Base-by-base conservation (phyloP, 2,113 vertebrate species). In the Dendrocopos noguchii region DNA sequence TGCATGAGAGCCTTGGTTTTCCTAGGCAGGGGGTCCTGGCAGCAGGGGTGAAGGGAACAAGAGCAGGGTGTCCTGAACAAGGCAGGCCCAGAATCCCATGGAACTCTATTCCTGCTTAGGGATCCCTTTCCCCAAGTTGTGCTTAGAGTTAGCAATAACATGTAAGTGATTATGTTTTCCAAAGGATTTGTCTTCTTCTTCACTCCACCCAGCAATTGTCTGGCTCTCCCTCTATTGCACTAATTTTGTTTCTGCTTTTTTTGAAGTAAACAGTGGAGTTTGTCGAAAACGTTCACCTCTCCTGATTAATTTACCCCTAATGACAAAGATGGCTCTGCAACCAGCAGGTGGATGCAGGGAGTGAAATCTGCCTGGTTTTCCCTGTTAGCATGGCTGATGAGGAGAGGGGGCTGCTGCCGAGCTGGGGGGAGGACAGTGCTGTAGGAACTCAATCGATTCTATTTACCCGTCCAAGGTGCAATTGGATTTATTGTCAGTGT, bases 401-500 rank as follows among this genome's bases (percentile, higher is more conserved):
- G 81, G 84, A 93, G 93, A 57, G 65, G 72, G 52, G 70, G 63
- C 73, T 52, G 80, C 28, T 3, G 27, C 73, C 0, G 4, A 80
- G 89, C 80, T 2, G 42, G 65, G 88, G 80, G 64, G 77, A 42
- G 87, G 52, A 59, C 1, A 18, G 27, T 52, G 80, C 84, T 71
- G 91, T 85, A 36, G 71, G 89, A 63, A 76, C 78, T 80, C 53
- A 6, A 95, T 97, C 95, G 72, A 97, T 99, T 98, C 97, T 97
- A 97, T 98, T 98, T 98, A 98, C 98, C 97, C 97, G 3, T 97
- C 89, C 83, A 95, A 98, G 97, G 98, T 97, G 98, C 95, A 97
- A 98, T 97, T 97, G 92, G 97, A 98, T 98, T 98, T 98, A 98
- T 98, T 97, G 98, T 97, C 97, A 91, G 96, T 72, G 50, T 66